Evolutionary conservation across 2,113 vertebrate genomes (phyloP), one percentile per base, ranked within the genome.

Genomic region (Phocoena phocoena): DNA sequence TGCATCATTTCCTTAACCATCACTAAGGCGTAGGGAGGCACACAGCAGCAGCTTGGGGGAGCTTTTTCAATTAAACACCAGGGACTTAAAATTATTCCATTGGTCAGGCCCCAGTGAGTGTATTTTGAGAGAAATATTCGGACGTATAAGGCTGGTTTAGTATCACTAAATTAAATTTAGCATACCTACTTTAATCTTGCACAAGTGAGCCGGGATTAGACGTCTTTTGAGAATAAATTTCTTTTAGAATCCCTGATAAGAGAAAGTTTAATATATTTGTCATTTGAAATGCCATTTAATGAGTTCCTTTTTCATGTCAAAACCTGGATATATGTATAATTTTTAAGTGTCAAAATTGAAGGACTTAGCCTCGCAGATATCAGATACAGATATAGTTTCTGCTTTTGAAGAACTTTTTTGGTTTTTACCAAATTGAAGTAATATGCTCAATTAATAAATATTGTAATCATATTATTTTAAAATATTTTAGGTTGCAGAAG

Each of bases 401-500:
- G 41, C 53, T 87, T 62, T 55, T 76, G 13, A 77, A 91, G 65
- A 97, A 93, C 23, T 95, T 90, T 95, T 55, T 25, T 62, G 26
- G 31, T 87, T 96, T 93, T 80, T 77, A 95, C 23, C 41, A 97
- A 91, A 80, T 38, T 41, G 65, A 95, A 68, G 31, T 41, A 95
- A 12, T 86, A 28, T 15, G 11, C 47, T 94, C 38, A 93, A 15
- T 84, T 55, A 92, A 80, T 90, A 88, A 94, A 86, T 8, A 73
- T 25, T 81, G 2, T 90, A 89, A 77, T 94, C 71, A 41, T 50
- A 11, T 93, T 76, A 85, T 73, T 85, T 76, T 71, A 90, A 94
- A 62, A 68, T 68, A 87, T 97, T 97, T 95, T 98, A 99, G 99
- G 99, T 99, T 65, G 99, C 99, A 50, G 99, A 99, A 97, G 83